These are phyloP conservation scores for Indri indri DNA, from an alignment of 2,113 vertebrate genomes.

Conservation along the genomic window DNA sequence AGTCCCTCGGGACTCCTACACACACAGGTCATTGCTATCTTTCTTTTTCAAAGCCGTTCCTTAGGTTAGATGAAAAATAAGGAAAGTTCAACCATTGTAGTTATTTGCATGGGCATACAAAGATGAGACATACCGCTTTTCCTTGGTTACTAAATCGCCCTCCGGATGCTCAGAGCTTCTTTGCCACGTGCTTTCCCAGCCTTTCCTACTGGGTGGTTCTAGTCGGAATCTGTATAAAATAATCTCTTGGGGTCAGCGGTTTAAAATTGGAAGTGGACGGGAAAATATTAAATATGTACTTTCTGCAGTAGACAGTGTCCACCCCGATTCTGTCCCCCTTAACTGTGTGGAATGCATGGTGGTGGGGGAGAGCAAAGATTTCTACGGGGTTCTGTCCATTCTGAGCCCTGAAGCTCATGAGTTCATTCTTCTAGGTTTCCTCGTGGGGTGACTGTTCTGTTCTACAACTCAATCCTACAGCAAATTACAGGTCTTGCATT, in stretches of 20 bases:
- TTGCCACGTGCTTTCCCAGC: neutral
- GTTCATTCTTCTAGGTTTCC: neutral
- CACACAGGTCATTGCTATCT: neutral
- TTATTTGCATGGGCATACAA: neutral
- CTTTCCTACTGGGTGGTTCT: neutral
- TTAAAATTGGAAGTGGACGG: neutral
- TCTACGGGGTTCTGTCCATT: neutral
- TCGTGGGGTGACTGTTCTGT: neutral
- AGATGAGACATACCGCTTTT: neutral
- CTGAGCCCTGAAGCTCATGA: neutral
- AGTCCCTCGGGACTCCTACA: neutral
- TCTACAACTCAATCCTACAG: neutral
- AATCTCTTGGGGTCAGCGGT: neutral
- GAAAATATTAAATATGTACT: neutral
- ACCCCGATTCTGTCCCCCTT: neutral
- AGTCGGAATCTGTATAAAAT: neutral
- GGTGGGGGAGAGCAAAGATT: neutral
- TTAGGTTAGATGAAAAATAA: neutral
- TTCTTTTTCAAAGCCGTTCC: slow-evolving; percentile 14
- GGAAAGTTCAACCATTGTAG: neutral
- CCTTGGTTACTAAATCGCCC: neutral
- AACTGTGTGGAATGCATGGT: neutral
- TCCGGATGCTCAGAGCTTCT: neutral
- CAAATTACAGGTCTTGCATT: neutral
- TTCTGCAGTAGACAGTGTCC: neutral